These are phyloP conservation scores for Aegithalos caudatus DNA, from an alignment of 2,113 vertebrate species.

Conservation along the genomic window DNA sequence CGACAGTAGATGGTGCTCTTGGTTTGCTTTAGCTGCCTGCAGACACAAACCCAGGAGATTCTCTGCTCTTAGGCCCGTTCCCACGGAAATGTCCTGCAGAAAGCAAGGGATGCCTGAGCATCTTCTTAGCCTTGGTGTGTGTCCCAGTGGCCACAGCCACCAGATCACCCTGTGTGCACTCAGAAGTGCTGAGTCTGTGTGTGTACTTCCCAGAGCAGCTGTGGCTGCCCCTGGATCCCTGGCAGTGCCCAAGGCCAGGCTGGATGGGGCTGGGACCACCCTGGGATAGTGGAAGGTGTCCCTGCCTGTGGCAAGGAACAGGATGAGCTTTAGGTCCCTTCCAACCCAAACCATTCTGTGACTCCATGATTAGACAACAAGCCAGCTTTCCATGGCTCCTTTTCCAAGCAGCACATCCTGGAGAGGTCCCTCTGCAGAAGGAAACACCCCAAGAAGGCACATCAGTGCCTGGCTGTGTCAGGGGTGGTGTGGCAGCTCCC, in stretches of 20 bases:
- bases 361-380: neutral
- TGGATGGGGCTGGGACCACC: accelerated
- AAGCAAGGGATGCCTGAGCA: accelerated
- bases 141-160: neutral
- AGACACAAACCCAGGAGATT: accelerated
- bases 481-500: neutral
- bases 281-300: neutral
- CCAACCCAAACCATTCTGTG: neutral
- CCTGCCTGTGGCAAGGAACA: accelerated
- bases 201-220: neutral
- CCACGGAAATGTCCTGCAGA: neutral
- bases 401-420: neutral
- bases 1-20: slow-evolving; percentile 54
- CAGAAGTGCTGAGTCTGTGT: accelerated
- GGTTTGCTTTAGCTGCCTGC: neutral
- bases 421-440: neutral
- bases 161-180: accelerated
- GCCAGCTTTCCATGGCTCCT: neutral
- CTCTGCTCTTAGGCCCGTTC: neutral
- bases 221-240: neutral
- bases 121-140: neutral
- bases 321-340: neutral
- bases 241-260: accelerated
- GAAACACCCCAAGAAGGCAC: neutral
- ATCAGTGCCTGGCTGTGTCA: neutral